phyloP scores from a whole-genome alignment of 1,140 invertebrate genomes.

The Mycetomoellerius zeteki region DNA sequence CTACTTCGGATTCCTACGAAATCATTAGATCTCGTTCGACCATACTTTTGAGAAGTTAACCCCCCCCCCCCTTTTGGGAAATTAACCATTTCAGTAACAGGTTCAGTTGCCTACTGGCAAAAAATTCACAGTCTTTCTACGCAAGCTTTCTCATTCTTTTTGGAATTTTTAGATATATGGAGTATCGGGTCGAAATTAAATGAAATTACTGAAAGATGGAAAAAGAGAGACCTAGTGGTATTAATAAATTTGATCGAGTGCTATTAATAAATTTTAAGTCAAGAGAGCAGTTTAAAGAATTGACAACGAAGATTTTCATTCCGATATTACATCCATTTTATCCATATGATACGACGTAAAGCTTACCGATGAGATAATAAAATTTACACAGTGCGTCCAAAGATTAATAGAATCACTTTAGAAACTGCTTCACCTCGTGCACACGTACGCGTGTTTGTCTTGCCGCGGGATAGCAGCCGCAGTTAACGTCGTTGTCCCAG shows the following conservation, averaged over 20 bases:
- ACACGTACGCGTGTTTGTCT: constrained; percentile 23
- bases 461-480: not conserved
- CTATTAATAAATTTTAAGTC: not conserved
- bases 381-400: not conserved
- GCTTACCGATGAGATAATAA: not conserved
- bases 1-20: not conserved
- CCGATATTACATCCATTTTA: not conserved
- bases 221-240: not conserved
- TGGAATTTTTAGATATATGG: not conserved
- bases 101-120: not conserved
- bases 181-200: not conserved
- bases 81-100: constrained; percentile 29
- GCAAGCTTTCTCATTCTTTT: not conserved
- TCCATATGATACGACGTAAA: not conserved
- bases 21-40: not conserved
- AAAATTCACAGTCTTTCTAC: not conserved
- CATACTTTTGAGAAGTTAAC: constrained; percentile 25
- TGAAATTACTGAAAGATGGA: constrained; percentile 3
- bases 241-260: constrained; percentile 10
- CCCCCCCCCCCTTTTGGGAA: constrained; percentile 1
- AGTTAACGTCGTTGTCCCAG: constrained; percentile 6
- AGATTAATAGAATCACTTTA: constrained; percentile 49
- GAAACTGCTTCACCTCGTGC: constrained; percentile 6
- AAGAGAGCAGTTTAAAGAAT: not conserved
- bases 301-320: not conserved